Base-by-base conservation (phyloP, 2,888 invertebrate species). In the Brachynemurus nebulosus region DNA sequence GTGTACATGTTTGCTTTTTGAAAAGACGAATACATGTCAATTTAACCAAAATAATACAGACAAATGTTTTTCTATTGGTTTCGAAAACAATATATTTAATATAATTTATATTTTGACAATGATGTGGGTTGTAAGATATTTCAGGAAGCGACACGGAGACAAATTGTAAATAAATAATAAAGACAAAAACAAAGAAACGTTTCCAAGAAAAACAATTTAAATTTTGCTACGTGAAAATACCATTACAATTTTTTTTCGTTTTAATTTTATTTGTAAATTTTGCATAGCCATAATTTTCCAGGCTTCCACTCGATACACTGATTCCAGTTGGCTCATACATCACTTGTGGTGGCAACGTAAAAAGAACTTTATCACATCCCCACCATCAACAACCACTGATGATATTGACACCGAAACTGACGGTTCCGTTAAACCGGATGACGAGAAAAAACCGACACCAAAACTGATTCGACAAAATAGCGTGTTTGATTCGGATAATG, bases 271-370 rank as follows among this genome's bases (percentile, higher is more conserved):
- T 30, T 30, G n/a, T 23, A 47, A 35, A 40, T 17, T 46, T 44
- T 42, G 16, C 27, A 8, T 30, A 34, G 34, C 16, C 20, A 21
- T 16, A 27, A 40, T 50, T 55, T 55, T 60, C 52, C 69, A 76
- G 77, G 76, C 75, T 57, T 72, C 74, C 57, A 76, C 78, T 53
- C 70, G 80, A 56, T 81, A 79, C 60, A 74, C 77, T 52, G 81
- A 81, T 61, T 80, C 81, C 45, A 79, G 80, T 58, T 80, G 80
- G 72, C 78, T 77, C 60, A 80, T 81, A 49, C 79, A 80, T 59
- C 72, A 76, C 49, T 75, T 76, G 57, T 79, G 78, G 78, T 64
- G 70, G 20, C 14, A 18, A 7, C 16, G 25, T 23, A 23, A 23
- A 14, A 39, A 23, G 14, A 12, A 18, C 14, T 12, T 12, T 23